Evolutionary conservation across 2,113 vertebrate genomes (phyloP), one percentile per base, ranked within the genome.

Genomic region (Poecilia latipinna): DNA sequence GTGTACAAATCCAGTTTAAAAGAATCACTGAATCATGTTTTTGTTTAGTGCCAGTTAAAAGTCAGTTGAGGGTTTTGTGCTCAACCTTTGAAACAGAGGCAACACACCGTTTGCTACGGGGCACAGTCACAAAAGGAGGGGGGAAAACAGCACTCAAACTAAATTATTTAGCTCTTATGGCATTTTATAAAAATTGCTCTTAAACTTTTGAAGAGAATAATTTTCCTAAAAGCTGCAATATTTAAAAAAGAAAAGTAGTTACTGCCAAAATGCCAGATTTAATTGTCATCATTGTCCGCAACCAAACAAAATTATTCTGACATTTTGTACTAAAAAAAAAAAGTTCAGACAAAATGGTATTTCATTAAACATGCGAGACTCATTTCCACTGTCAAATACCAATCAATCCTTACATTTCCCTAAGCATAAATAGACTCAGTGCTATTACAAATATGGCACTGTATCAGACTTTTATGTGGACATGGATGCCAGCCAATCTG

Each of bases 261-360:
- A 12, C 13, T 57, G 1, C 65, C 68, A 75, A 77, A 75, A 81
- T 57, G 70, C 67, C 28, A 32, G 17, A 72, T 74, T 65, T 37
- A 74, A 70, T 61, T 68, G 60, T 72, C 8, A 54, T 74, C 26
- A 66, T 24, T 48, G 32, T 78, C 51, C 42, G 4, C 24, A 80
- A 60, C 63, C 33, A 69, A 51, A 70, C 51, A 57, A 22, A 29
- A 10, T 80, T 71, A 19, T 68, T 85, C 31, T 17, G 57, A 74
- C 31, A 80, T 72, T 77, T 73, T 39, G 65, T 37, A 69, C 62
- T 29, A 4, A 42, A 42, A 15, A 35, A 35, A 35, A 42, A 31
- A 17, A 78, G 61, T 76, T 75, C 35, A 75, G 39, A 61, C 66
- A 74, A 11, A 57, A 61, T n/a, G 54, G 73, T 66, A 24, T 65